Evolutionary conservation across 1,140 invertebrate genomes (phyloP).

Genomic region (Ylistrum balloti): DNA sequence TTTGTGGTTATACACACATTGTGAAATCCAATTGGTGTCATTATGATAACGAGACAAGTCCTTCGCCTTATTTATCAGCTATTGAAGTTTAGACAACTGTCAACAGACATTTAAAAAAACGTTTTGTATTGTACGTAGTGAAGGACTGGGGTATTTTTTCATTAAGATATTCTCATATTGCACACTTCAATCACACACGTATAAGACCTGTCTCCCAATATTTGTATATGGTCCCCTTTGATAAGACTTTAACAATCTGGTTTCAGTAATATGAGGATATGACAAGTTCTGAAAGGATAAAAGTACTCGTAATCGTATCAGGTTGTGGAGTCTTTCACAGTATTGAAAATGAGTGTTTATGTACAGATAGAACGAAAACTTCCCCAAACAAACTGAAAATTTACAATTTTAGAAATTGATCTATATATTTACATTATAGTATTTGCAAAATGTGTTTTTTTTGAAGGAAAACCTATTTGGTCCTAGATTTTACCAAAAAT

Average conservation of each 20-base stretch:
- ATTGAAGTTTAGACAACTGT: not conserved
- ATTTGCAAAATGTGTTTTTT: no score
- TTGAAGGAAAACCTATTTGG: no score
- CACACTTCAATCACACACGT: not conserved
- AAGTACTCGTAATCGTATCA: not conserved
- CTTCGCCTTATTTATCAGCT: not conserved
- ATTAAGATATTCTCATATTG: not conserved
- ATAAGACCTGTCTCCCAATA: not conserved
- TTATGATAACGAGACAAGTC: not conserved
- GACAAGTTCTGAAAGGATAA: not conserved
- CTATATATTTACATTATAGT: no score
- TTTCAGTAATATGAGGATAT: not conserved
- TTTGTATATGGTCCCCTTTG: slow-evolving; percentile 19
- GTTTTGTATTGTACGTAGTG: not conserved
- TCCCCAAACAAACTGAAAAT: no score
- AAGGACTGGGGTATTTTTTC: not conserved
- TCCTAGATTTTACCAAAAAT: no score
- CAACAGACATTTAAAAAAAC: slow-evolving; percentile 21
- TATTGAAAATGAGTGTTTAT: no score
- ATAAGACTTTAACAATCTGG: not conserved
- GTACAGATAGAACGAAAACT: no score
- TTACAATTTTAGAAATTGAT: no score
- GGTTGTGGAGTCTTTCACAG: not conserved
- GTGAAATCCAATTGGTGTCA: not conserved
- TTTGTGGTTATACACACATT: not conserved